Evolutionary conservation across 2,888 invertebrate species (phyloP).

Genomic region (Tenthredo livida): DNA sequence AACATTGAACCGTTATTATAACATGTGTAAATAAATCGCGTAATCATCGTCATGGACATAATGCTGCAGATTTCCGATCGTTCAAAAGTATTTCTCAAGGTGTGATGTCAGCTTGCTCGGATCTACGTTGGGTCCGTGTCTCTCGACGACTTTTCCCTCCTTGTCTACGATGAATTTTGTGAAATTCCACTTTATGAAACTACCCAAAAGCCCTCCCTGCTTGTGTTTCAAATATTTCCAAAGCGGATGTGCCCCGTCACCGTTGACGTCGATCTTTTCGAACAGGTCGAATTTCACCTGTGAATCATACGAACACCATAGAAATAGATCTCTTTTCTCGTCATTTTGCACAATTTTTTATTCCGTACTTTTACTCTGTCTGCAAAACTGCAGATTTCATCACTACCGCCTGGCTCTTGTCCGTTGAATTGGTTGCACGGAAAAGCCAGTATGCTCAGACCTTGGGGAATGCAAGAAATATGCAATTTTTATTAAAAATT

Average conservation of each 20-base stretch:
- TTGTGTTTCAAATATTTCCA: constrained; percentile 85
- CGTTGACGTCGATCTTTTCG: constrained; percentile 86
- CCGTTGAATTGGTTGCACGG: constrained; percentile 93
- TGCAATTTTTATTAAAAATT: neutral
- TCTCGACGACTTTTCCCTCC: constrained; percentile 84
- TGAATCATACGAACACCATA: neutral
- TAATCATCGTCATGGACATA: no score
- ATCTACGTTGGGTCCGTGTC: constrained; percentile 83
- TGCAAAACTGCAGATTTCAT: constrained; percentile 84
- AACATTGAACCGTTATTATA: no score
- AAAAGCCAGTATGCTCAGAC: constrained; percentile 90
- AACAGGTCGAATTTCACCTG: constrained; percentile 85
- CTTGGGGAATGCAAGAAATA: constrained; percentile 71
- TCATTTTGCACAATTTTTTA: neutral
- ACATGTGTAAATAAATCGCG: neutral
- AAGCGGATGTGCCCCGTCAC: constrained; percentile 83
- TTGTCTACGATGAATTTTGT: constrained; percentile 90
- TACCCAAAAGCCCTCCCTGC: constrained; percentile 81
- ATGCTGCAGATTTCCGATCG: no score
- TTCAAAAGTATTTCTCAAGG: constrained; percentile 82
- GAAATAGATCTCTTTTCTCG: neutral
- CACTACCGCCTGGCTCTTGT: constrained; percentile 84
- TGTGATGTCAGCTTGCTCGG: constrained; percentile 80
- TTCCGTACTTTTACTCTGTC: constrained; percentile 80
- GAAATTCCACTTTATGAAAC: constrained; percentile 92